Evolutionary conservation across 2,888 invertebrate genomes (phyloP).

Genomic region (Agrilus biguttatus): DNA sequence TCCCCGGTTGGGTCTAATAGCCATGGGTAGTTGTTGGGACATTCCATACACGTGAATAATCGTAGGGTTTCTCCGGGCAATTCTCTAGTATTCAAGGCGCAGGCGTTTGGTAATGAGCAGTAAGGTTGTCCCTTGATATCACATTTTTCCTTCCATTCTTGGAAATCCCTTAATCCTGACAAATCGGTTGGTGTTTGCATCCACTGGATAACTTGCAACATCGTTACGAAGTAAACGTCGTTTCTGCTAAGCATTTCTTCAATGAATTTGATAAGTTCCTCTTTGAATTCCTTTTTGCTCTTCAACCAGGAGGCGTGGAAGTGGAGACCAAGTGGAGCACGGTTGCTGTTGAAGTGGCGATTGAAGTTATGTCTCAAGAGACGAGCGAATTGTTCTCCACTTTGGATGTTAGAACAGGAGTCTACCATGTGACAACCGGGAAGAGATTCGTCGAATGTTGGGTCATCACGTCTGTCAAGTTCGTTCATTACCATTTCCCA

Average conservation of each 20-base stretch:
- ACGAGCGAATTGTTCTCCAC: conserved; percentile 79
- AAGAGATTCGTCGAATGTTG: conserved; percentile 82
- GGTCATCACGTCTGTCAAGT: conserved; percentile 83
- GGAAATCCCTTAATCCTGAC: conserved; percentile 75
- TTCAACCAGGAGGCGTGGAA: conserved; percentile 94
- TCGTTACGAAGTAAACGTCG: conserved; percentile 87
- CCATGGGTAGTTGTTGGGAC: conserved; percentile 92
- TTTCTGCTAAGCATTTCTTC: conserved; percentile 81
- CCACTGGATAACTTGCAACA: conserved; percentile 83
- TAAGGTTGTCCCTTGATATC: conserved; percentile 87
- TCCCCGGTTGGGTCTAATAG: conserved; percentile 88
- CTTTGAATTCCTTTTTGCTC: conserved; percentile 84
- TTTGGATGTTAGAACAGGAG: conserved; percentile 84
- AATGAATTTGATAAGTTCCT: conserved; percentile 82
- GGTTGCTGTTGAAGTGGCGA: conserved; percentile 83
- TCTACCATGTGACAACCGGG: conserved; percentile 93
- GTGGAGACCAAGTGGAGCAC: conserved; percentile 82
- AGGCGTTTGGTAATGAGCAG: conserved; percentile 84
- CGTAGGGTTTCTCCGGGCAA: conserved; percentile 83
- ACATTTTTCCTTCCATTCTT: conserved; percentile 91
- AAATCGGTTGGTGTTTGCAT: conserved; percentile 90
- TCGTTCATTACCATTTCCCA: conserved; percentile 98
- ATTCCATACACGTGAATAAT: conserved; percentile 90
- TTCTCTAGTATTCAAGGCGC: conserved; percentile 78
- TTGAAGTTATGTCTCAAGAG: conserved; percentile 89